A percentile compares a stretch with the other conserved stretches of the same genome.
These are phyloP conservation scores for Dolichotis patagonum DNA, from an alignment of 2,113 vertebrate genomes.

Conservation along the genomic window DNA sequence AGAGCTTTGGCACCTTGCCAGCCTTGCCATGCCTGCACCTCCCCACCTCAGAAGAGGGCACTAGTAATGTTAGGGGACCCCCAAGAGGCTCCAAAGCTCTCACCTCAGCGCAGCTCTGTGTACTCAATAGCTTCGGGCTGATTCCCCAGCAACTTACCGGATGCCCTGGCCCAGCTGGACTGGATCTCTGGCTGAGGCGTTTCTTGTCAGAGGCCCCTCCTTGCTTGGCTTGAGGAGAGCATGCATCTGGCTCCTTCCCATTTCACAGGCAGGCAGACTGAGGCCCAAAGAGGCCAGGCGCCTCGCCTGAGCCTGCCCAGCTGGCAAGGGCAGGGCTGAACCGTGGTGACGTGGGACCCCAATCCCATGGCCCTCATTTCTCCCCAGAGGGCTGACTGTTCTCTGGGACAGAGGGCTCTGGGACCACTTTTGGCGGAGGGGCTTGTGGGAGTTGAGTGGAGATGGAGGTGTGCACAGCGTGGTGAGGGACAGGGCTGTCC, in stretches of 20 bases:
- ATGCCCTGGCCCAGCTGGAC: neutral
- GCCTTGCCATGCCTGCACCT: neutral
- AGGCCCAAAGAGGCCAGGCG: neutral
- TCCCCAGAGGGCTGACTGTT: neutral
- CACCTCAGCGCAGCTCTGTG: fast-evolving
- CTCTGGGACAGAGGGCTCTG: neutral
- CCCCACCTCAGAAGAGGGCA: neutral
- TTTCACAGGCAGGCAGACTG: constrained; percentile 3
- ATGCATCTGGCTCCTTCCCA: neutral
- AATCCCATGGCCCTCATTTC: neutral
- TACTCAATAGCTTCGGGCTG: neutral
- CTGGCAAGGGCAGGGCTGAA: neutral
- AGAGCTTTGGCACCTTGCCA: neutral
- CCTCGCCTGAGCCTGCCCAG: neutral
- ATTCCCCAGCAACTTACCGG: neutral
- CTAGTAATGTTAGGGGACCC: neutral
- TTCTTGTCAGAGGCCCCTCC: neutral
- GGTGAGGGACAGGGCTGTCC: fast-evolving
- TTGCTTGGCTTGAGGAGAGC: neutral
- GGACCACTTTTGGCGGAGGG: neutral
- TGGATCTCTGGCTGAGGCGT: neutral
- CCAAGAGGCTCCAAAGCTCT: neutral
- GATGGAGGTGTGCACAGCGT: too few relatives aligned
- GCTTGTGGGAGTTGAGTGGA: neutral
- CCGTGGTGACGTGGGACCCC: too few relatives aligned